A percentile compares a stretch with the other conserved stretches of the same genome.
Evolutionary conservation across 92 coral and sea anemone species (phyloP).

Genomic region (Isaurus tuberculatus): DNA sequence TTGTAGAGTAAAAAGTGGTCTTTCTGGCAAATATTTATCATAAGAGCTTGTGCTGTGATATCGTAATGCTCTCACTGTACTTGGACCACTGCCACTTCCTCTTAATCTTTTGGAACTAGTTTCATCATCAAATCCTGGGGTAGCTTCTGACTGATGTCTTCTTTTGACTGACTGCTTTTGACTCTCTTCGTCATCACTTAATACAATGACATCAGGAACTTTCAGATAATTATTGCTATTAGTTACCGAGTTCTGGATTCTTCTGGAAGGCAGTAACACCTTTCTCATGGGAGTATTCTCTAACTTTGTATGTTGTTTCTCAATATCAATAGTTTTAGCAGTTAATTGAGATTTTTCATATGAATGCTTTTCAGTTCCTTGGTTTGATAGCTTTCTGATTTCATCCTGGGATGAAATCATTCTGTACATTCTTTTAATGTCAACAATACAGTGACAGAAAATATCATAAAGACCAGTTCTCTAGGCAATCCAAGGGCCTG

Average conservation of each 20-base stretch:
- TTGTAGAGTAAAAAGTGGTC: slow-evolving; percentile 62
- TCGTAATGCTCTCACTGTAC: slow-evolving; percentile 14
- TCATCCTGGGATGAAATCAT: slow-evolving; percentile 5
- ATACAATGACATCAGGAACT: not conserved
- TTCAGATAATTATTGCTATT: not conserved
- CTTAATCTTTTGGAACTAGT: slow-evolving; percentile 24
- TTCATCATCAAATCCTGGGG: slow-evolving; percentile 58
- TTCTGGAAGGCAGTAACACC: slow-evolving; percentile 10
- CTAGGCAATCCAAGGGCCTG: too few relatives aligned
- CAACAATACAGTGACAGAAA: too few relatives aligned
- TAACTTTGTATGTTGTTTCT: not conserved
- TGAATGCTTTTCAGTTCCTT: not conserved
- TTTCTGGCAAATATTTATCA: slow-evolving; percentile 40
- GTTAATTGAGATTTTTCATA: not conserved
- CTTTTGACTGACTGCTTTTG: slow-evolving; percentile 51
- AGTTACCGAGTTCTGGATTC: not conserved
- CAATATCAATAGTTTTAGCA: not conserved
- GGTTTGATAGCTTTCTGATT: not conserved
- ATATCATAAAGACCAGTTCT: too few relatives aligned
- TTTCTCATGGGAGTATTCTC: not conserved
- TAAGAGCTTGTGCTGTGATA: slow-evolving; percentile 33
- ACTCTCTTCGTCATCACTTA: slow-evolving; percentile 5
- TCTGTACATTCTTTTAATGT: not conserved
- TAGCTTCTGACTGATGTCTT: slow-evolving; percentile 63
- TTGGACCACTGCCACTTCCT: slow-evolving; percentile 4